These are phyloP conservation scores for Setophaga kirtlandii DNA, from an alignment of 2,113 vertebrate species.

Conservation along the genomic window DNA sequence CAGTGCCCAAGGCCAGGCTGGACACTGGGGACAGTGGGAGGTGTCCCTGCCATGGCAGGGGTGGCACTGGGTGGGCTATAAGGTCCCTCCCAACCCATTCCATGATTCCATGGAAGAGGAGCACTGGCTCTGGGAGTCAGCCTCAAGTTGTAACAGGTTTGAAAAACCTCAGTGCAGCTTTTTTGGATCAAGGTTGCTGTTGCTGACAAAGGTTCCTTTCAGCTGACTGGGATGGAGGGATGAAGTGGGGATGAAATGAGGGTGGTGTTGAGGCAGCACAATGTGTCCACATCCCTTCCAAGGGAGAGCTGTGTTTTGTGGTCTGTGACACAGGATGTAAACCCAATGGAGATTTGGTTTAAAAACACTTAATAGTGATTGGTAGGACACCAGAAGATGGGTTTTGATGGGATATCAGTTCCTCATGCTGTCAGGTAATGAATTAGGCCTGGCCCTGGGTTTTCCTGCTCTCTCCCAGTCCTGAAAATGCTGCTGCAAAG, in stretches of 20 bases:
- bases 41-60: neutral
- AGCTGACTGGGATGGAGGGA: too few species aligned
- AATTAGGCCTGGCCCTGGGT: neutral
- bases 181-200: neutral
- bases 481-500: neutral
- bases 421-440: neutral
- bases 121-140: neutral
- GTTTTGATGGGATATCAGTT: neutral
- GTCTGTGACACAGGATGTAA: neutral
- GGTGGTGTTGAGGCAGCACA: neutral
- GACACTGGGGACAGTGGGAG: neutral
- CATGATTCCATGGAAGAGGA: neutral
- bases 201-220: rapidly evolving
- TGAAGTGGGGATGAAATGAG: neutral
- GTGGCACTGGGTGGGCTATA: rapidly evolving
- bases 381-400: neutral
- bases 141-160: rapidly evolving
- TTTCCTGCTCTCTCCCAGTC: neutral
- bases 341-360: too few species aligned
- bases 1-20: neutral
- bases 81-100: neutral
- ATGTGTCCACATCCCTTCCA: neutral
- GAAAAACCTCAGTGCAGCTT: neutral
- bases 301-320: rapidly evolving
- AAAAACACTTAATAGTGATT: neutral